Base-by-base conservation (phyloP, 2,888 invertebrate species). In the Drepanosiphum platanoidis region DNA sequence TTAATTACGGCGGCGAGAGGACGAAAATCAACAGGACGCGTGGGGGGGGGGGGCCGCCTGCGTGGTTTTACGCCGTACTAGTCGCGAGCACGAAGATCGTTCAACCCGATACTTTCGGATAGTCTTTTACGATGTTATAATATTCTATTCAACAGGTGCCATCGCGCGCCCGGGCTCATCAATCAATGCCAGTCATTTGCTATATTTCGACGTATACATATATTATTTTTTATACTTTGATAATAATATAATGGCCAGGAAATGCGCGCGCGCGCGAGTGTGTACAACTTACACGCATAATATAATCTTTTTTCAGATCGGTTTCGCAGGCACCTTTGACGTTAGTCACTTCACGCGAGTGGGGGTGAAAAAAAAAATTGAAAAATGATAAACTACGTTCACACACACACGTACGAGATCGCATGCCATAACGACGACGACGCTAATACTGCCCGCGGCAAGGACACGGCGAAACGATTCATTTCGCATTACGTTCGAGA, bases 161-260 rank as follows among this genome's bases (percentile, higher is more conserved):
- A 61, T 61, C 52, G n/a, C 66, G n/a, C 66, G 64, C 32, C n/a
- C 66, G 32, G 46, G 79, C 34, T 79, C 66, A n/a, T 79, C 79
- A 79, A 79, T 79, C 79, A 79, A 79, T 68, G 79, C 8, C 79
- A 68, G 34, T 46, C 46, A 34, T 79, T 46, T 32, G 46, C 72
- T 32, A 27, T 32, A 27, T 27, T 42, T 15, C 18, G 70, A 34
- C 11, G 11, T 70, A n/a, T 61, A 61, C 22, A 3, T 52, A 39
- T 39, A 39, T n/a, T 39, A 52, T 13, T 11, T 42, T 42, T 61
- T 77, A 18, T 18, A 78, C 32, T 32, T 32, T 32, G 36, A 39
- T 77, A 39, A 64, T 78, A 78, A 42, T 72, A 72, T 66, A 78
- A 77, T 77, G 61, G 64, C n/a, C 32, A 64, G 64, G 15, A 64